Evolutionary conservation across 2,113 vertebrate species (phyloP).

Genomic region (Zapus hudsonius): DNA sequence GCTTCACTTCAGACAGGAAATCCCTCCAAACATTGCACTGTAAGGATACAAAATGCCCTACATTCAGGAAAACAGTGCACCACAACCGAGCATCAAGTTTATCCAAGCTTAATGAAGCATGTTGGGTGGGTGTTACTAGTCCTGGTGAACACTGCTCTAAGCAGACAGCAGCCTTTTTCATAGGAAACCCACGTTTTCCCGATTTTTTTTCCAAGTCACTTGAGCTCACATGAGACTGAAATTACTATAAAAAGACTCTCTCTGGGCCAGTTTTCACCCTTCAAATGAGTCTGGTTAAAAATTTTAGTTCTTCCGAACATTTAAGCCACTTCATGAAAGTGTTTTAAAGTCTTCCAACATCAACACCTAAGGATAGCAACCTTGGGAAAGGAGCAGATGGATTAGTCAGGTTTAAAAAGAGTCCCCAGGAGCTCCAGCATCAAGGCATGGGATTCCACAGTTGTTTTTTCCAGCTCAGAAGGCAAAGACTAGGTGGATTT

Average conservation of each 20-base stretch:
- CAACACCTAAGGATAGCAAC: conserved; percentile 17
- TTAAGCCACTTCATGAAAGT: conserved; percentile 53
- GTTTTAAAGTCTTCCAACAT: conserved; percentile 42
- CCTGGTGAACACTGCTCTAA: conserved; percentile 42
- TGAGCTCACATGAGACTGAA: conserved; percentile 62
- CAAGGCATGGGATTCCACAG: not conserved
- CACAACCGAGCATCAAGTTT: conserved; percentile 75
- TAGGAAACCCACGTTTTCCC: conserved; percentile 62
- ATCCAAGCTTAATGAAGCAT: conserved; percentile 77
- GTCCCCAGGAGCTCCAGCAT: not conserved
- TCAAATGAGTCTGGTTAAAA: conserved; percentile 63
- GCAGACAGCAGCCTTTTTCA: conserved; percentile 55
- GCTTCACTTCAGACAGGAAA: conserved; percentile 76
- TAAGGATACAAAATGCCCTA: conserved; percentile 74
- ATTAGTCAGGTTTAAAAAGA: not conserved
- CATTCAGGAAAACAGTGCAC: conserved; percentile 72
- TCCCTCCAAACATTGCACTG: conserved; percentile 68
- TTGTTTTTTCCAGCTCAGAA: not conserved
- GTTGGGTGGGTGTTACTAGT: conserved; percentile 71
- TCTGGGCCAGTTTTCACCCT: conserved; percentile 15
- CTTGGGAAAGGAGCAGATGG: conserved; percentile 35
- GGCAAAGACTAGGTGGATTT: conserved; percentile 9
- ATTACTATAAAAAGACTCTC: conserved; percentile 6
- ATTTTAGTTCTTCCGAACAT: conserved; percentile 42
- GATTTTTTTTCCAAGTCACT: conserved; percentile 33